Base-by-base conservation (phyloP, 64 coral and sea anemone species). In the Platygyra sinensis region DNA sequence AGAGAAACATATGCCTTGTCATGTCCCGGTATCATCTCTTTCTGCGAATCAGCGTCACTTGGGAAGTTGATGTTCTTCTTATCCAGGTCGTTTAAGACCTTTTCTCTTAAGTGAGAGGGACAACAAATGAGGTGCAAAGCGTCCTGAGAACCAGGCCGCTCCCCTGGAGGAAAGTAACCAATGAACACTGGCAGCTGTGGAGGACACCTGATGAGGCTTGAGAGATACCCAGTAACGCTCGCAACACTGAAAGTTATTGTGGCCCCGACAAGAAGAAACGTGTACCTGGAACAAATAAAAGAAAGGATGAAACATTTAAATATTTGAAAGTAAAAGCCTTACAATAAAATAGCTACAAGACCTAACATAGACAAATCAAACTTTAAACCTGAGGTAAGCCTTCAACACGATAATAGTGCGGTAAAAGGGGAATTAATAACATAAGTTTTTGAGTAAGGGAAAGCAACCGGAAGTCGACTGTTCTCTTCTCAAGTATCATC, bases 1-100 rank as follows among this genome's bases (percentile, higher is more conserved):
- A 83, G 59, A 22, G 62, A 83, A 20, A 83, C 80, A 22, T 64
- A 83, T 39, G 80, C 80, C 20, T 64, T 39, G 24, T 80, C 78
- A 32, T 16, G 60, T 1, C 80, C 80, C 0, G 80, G 80, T 17
- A 46, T 46, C 42, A 46, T 46, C 7, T 5, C 42, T 46, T 46
- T 46, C 42, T 5, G 42, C 42, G 42, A 46, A 46, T 46, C 42
- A 46, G 42, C 42, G 0, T 46, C 42, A 46, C 42, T 46, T 46
- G 42, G 54, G 15, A 57, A 57, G 15, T 11, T 60, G 7, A 79
- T 30, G 22, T n/a, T 24, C 62, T 18, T 18, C 19, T 38, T 33
- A n/a, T 65, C 18, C 5, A 36, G 20, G 19, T 65, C 20, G 9
- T 64, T 7, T 64, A 2, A 38, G 1, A 83, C 60, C 11, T 24